Conservation (phyloP, 2,113 vertebrate genomes). For the Gracilinanus agilis region DNA sequence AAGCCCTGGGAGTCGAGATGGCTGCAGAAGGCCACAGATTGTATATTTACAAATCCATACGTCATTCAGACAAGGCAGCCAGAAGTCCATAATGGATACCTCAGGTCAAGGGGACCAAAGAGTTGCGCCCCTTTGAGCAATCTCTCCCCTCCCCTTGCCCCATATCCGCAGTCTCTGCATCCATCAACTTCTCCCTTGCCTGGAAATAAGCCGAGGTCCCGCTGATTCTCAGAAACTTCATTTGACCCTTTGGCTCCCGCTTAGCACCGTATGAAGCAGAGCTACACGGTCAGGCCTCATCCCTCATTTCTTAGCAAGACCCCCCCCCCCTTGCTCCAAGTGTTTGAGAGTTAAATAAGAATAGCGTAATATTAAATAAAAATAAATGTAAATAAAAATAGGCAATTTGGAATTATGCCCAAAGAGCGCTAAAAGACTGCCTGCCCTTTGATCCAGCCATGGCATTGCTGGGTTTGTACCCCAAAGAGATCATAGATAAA, state of each 20-base stretch:
- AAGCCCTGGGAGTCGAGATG: no score
- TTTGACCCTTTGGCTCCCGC: not conserved
- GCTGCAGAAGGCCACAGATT: no score
- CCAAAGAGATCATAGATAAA: no score
- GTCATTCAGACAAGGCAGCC: not conserved
- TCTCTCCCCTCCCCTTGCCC: not conserved
- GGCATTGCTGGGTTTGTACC: no score
- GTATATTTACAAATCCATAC: not conserved
- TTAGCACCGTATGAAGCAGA: not conserved
- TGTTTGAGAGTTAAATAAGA: not conserved
- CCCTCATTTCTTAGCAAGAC: not conserved
- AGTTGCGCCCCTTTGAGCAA: not conserved
- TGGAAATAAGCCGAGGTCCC: not conserved
- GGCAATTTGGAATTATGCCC: no score
- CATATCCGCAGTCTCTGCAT: not conserved
- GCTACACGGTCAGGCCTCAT: not conserved
- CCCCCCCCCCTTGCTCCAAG: not conserved
- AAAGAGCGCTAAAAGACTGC: no score
- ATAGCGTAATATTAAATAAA: no score
- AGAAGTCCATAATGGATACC: not conserved
- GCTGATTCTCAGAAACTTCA: not conserved
- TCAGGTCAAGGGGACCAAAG: conserved; percentile 20
- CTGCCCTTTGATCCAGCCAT: no score
- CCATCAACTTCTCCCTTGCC: not conserved
- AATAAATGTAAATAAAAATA: no score